Percentiles rank a stretch among this genome's conserved stretches.
Evolutionary conservation across 2,113 vertebrate species (phyloP).

Genomic region (Rynchops niger): DNA sequence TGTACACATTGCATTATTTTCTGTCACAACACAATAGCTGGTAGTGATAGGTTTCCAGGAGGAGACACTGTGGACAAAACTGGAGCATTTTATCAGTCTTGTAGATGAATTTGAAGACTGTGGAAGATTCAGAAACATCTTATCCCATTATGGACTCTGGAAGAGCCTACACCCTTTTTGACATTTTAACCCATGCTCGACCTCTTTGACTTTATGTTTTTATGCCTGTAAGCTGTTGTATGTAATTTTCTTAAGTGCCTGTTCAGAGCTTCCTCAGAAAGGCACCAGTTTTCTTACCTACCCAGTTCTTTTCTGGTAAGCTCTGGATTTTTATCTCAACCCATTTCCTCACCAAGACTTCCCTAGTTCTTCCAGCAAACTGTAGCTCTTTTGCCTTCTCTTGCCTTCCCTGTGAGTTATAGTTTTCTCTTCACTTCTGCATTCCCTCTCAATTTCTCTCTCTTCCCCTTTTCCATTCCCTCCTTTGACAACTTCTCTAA

Average conservation of each 20-base stretch:
- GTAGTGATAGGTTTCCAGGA: neutral
- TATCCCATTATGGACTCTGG: neutral
- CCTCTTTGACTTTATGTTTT: neutral
- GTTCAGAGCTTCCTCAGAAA: neutral
- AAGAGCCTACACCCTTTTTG: neutral
- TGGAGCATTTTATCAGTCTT: neutral
- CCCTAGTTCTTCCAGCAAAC: neutral
- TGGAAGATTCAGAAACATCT: neutral
- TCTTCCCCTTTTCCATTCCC: neutral
- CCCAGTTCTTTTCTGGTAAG: neutral
- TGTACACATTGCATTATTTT: neutral
- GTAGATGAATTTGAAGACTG: neutral
- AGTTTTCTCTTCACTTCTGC: neutral
- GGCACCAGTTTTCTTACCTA: neutral
- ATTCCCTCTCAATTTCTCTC: neutral
- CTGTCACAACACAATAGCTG: neutral
- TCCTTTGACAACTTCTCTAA: neutral
- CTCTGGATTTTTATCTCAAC: neutral
- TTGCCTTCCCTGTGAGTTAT: neutral
- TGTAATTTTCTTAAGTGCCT: neutral
- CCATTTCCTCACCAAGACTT: neutral
- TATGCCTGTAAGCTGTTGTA: neutral
- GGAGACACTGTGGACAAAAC: neutral
- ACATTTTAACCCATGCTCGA: rapidly evolving
- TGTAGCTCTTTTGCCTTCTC: neutral